Percentiles rank a stretch among this genome's conserved stretches.
These are phyloP conservation scores for Andrena marginata DNA, from an alignment of 2,888 invertebrate species.

Conservation along the genomic window DNA sequence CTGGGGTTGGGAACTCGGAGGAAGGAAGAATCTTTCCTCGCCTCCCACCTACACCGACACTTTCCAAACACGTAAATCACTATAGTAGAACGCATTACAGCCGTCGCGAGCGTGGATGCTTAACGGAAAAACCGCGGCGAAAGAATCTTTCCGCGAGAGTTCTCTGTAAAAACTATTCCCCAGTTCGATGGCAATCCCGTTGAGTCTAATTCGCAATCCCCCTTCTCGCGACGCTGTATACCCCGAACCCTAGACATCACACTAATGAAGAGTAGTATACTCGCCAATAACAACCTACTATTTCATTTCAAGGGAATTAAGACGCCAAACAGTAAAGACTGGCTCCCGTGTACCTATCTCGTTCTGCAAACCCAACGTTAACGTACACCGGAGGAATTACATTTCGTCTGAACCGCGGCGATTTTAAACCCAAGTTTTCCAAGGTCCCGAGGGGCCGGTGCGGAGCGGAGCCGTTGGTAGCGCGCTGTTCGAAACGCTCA, in stretches of 20 bases:
- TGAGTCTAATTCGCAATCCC: not conserved
- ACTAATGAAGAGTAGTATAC: not conserved
- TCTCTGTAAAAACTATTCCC: not conserved
- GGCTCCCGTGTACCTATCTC: not conserved
- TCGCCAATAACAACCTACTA: not conserved
- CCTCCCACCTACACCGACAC: not conserved
- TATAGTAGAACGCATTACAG: not conserved
- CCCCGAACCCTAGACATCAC: too few relatives aligned
- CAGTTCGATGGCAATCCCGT: not conserved
- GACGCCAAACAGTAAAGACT: conserved; percentile 14
- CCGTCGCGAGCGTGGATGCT: not conserved
- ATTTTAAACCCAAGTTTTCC: not conserved
- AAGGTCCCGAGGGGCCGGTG: conserved; percentile 26
- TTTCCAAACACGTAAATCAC: conserved; percentile 34
- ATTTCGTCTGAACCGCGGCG: conserved; percentile 12
- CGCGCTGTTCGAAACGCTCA: conserved; percentile 27
- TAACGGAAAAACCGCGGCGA: not conserved
- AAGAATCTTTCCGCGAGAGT: not conserved
- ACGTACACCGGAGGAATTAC: conserved; percentile 32
- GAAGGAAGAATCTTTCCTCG: conserved; percentile 16
- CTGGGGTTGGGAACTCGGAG: not conserved
- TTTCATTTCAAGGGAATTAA: conserved; percentile 4
- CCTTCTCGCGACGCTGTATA: too few relatives aligned
- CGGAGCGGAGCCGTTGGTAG: conserved; percentile 5
- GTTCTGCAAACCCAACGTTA: not conserved